Conservation (phyloP, 2,797 vertebrate genomes). For the Avahi laniger region DNA sequence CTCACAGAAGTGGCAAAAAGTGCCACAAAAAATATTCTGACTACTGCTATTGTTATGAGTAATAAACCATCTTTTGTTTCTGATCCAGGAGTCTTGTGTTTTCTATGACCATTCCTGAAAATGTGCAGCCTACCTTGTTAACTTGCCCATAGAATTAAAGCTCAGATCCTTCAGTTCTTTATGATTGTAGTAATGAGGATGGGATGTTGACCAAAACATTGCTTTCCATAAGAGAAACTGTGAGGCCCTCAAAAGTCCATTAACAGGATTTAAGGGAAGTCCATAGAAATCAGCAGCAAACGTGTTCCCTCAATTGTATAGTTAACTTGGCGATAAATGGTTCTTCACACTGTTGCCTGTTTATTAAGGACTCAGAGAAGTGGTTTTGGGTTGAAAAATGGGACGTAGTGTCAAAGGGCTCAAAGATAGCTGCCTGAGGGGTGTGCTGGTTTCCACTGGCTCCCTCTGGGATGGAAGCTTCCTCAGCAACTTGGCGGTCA, state of each 20-base stretch:
- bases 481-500: background rate
- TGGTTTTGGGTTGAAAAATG: background rate
- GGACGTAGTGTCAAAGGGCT: background rate
- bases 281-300: background rate
- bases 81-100: background rate
- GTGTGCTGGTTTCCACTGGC: too few species aligned
- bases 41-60: background rate
- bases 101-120: too few species aligned
- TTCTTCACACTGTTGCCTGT: background rate
- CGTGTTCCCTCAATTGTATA: background rate
- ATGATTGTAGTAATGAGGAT: background rate
- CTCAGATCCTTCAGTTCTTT: background rate
- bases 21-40: background rate
- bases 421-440: background rate
- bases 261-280: background rate
- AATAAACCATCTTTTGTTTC: background rate
- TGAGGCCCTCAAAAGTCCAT: background rate
- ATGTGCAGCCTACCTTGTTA: background rate
- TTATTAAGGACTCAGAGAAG: background rate
- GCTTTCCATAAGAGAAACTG: background rate
- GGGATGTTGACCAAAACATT: background rate
- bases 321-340: background rate
- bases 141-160: background rate
- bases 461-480: background rate
- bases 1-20: background rate